phyloP scores from a whole-genome alignment of 2,797 vertebrate genomes.

The Trichosurus vulpecula region DNA sequence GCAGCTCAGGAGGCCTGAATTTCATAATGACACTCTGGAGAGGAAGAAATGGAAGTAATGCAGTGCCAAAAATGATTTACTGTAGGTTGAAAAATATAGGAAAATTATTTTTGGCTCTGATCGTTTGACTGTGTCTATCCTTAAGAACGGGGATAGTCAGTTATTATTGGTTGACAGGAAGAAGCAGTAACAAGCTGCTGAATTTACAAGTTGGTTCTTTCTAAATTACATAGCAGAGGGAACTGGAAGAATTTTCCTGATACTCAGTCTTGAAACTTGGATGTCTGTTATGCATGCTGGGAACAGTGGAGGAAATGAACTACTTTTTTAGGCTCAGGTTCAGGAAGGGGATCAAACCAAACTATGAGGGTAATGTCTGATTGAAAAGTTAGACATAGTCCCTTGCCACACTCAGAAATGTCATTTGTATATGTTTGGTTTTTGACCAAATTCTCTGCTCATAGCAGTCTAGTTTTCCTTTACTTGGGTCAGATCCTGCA shows the following conservation, averaged over 20 bases:
- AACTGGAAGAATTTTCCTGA: slow-evolving; percentile 31
- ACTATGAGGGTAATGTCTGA: slow-evolving; percentile 68
- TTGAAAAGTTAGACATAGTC: slow-evolving; percentile 41
- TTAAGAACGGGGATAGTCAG: slow-evolving; percentile 54
- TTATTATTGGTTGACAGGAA: slow-evolving; percentile 53
- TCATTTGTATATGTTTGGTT: slow-evolving; percentile 64
- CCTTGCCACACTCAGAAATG: slow-evolving; percentile 68
- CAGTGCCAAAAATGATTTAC: slow-evolving; percentile 57
- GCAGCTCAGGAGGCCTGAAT: slow-evolving; percentile 37
- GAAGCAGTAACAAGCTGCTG: slow-evolving; percentile 50
- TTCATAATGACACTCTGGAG: slow-evolving; percentile 48
- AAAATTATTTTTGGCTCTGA: slow-evolving; percentile 60
- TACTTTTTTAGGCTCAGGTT: slow-evolving; percentile 64
- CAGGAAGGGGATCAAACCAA: slow-evolving; percentile 63
- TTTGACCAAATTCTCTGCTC: slow-evolving; percentile 62
- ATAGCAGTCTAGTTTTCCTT: slow-evolving; percentile 39
- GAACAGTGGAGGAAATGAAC: slow-evolving; percentile 71
- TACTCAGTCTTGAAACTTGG: slow-evolving; percentile 42
- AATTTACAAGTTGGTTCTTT: slow-evolving; percentile 72
- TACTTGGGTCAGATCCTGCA: slow-evolving; percentile 41
- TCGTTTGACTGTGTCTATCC: slow-evolving; percentile 57
- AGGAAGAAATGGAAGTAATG: slow-evolving; percentile 53
- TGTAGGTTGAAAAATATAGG: slow-evolving; percentile 6
- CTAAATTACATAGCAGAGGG: slow-evolving; percentile 59
- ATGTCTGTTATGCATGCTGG: slow-evolving; percentile 50